Evolutionary conservation across 2,113 vertebrate genomes (phyloP).

Genomic region (Gambusia holbrooki): DNA sequence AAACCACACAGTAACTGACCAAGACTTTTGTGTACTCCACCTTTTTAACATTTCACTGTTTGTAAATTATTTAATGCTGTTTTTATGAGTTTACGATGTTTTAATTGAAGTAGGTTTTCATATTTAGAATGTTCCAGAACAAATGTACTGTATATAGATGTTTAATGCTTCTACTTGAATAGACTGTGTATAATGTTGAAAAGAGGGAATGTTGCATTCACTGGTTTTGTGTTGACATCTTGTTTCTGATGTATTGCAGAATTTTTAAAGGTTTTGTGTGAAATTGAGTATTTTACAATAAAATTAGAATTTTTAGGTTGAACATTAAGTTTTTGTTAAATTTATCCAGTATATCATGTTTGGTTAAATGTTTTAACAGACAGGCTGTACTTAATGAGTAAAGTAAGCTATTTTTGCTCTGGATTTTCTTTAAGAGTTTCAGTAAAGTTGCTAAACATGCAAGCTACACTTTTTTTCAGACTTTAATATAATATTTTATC

Average conservation of each 20-base stretch:
- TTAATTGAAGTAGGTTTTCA: neutral
- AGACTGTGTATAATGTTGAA: neutral
- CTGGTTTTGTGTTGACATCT: neutral
- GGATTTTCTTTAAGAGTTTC: too few species aligned
- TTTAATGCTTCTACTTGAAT: conserved; percentile 8
- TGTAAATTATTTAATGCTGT: neutral
- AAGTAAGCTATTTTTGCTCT: too few species aligned
- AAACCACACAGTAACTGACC: neutral
- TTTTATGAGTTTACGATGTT: neutral
- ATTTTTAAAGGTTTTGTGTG: neutral
- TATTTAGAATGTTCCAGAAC: neutral
- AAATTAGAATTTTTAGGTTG: neutral
- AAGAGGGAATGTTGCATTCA: neutral
- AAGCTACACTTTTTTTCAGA: too few species aligned
- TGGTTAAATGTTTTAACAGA: neutral
- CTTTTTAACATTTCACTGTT: neutral
- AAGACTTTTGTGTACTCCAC: neutral
- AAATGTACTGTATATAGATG: neutral
- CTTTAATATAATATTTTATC: too few species aligned
- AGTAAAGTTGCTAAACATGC: too few species aligned
- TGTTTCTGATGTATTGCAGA: neutral
- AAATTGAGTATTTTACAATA: neutral
- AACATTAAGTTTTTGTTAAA: neutral
- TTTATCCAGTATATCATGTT: neutral
- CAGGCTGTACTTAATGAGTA: too few species aligned